A percentile compares a stretch with the other conserved stretches of the same genome.
Conservation (phyloP, 1,140 invertebrate genomes). For the Papilio glaucus region DNA sequence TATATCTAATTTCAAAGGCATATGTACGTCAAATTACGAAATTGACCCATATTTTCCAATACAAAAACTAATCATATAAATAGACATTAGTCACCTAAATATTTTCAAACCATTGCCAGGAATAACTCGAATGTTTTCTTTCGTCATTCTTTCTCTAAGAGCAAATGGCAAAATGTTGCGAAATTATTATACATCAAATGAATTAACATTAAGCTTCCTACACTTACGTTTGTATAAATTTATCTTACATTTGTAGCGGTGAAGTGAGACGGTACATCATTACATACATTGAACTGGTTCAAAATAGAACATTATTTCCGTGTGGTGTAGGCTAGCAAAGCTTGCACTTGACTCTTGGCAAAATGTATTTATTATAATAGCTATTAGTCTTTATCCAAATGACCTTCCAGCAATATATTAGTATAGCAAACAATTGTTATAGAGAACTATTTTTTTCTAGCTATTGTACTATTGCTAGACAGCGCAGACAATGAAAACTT, state of each 20-base stretch:
- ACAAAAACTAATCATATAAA: conserved; percentile 27
- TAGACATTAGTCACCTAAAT: conserved; percentile 36
- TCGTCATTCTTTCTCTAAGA: conserved; percentile 39
- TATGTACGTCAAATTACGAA: conserved; percentile 29
- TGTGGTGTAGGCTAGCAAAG: neutral
- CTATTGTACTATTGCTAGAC: no score
- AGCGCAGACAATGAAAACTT: conserved; percentile 32
- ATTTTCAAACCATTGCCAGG: conserved; percentile 40
- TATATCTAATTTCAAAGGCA: conserved; percentile 2
- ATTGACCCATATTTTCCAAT: conserved; percentile 31
- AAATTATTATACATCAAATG: conserved; percentile 38
- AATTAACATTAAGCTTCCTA: conserved; percentile 23
- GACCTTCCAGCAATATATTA: conserved; percentile 34
- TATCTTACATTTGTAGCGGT: neutral
- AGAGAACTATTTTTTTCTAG: conserved; percentile 24
- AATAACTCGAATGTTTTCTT: conserved; percentile 43
- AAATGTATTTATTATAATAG: conserved; percentile 28
- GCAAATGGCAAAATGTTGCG: conserved; percentile 38
- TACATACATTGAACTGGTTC: conserved; percentile 15
- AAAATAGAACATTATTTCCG: conserved; percentile 29
- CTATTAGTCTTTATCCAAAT: conserved; percentile 24
- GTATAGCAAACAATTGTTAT: conserved; percentile 28
- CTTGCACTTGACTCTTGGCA: conserved; percentile 35
- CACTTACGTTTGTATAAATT: neutral
- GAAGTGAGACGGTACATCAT: neutral